phyloP scores from a whole-genome alignment of 1,140 invertebrate species.

The Cydia fagiglandana region DNA sequence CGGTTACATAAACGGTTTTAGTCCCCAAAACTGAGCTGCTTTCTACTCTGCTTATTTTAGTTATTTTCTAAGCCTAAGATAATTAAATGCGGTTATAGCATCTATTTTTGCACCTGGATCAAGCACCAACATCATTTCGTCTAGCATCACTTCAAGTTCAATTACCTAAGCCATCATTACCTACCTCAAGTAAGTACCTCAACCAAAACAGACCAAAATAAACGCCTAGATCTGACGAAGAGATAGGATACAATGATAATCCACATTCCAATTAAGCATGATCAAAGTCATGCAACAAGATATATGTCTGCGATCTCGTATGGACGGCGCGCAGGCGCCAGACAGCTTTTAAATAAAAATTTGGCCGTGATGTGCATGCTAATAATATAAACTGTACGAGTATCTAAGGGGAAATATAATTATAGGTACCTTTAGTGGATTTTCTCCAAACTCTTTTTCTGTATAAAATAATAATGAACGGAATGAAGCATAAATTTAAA shows the following conservation, averaged over 20 bases:
- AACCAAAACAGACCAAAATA: conserved; percentile 6
- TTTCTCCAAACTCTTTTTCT: not conserved
- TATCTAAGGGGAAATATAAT: conserved; percentile 42
- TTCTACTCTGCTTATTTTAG: too few relatives aligned
- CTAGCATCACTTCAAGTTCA: not conserved
- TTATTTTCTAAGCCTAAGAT: too few relatives aligned
- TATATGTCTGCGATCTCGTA: conserved; percentile 3
- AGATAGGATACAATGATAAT: conserved; percentile 16
- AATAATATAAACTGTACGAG: too few relatives aligned
- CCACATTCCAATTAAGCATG: not conserved
- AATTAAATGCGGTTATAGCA: too few relatives aligned
- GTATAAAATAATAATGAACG: too few relatives aligned
- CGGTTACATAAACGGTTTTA: too few relatives aligned
- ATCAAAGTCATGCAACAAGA: not conserved
- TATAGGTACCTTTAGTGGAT: not conserved
- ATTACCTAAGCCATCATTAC: not conserved
- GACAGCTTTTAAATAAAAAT: conserved; percentile 47
- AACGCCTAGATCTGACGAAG: conserved; percentile 6
- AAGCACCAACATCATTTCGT: too few relatives aligned
- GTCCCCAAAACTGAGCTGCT: too few relatives aligned
- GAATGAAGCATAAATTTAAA: too few relatives aligned
- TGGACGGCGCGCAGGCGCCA: conserved; percentile 43
- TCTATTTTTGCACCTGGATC: too few relatives aligned
- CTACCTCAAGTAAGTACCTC: not conserved
- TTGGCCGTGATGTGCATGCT: conserved; percentile 40